These are phyloP conservation scores for Sepiola atlantica DNA, from an alignment of 2,888 invertebrate genomes.

Conservation along the genomic window DNA sequence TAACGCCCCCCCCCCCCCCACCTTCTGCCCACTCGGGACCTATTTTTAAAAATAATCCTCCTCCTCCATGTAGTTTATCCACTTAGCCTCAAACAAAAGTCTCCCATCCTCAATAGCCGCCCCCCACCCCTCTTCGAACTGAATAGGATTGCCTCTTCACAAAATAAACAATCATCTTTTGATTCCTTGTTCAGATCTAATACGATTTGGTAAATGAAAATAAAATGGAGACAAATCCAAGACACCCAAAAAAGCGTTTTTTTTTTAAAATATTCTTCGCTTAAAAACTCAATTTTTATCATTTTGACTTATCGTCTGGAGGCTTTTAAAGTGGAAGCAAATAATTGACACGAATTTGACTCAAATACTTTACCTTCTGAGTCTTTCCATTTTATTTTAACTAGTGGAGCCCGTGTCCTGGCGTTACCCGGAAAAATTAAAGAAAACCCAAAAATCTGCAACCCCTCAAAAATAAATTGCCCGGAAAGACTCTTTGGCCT, in stretches of 20 bases:
- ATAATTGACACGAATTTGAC: neutral
- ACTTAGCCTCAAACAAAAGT: neutral
- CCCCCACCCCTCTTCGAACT: neutral
- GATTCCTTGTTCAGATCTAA: neutral
- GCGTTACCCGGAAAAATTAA: too few relatives aligned
- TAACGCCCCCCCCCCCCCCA: neutral
- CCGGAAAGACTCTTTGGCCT: too few relatives aligned
- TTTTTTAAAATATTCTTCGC: neutral
- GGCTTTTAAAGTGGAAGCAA: neutral
- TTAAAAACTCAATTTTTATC: neutral
- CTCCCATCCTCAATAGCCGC: neutral
- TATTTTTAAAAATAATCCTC: too few relatives aligned
- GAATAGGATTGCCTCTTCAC: conserved; percentile 32
- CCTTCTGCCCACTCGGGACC: neutral
- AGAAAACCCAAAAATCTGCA: too few relatives aligned
- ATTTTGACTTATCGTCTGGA: neutral
- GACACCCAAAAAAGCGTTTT: neutral
- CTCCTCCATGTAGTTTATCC: neutral
- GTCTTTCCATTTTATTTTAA: too few relatives aligned
- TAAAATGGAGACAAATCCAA: neutral
- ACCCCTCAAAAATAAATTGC: too few relatives aligned
- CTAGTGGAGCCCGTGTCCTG: too few relatives aligned
- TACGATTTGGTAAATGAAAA: neutral
- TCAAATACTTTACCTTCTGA: neutral
- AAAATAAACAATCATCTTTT: neutral